These are phyloP conservation scores for Hedychridium roseum DNA, from an alignment of 2,888 invertebrate species.

Conservation along the genomic window DNA sequence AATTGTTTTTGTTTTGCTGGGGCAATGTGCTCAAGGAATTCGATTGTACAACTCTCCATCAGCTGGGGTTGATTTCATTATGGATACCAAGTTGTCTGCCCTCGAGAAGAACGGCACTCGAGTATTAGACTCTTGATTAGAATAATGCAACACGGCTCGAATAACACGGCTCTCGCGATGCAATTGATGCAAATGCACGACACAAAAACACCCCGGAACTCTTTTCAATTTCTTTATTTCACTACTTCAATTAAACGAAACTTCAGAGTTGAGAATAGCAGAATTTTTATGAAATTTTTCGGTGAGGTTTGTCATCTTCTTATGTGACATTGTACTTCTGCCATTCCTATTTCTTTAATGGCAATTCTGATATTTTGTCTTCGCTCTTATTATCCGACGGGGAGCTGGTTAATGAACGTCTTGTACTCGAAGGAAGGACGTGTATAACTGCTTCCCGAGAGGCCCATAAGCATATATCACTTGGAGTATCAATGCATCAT, in stretches of 20 bases:
- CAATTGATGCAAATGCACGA: constrained; percentile 53
- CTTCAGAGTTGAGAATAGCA: no score
- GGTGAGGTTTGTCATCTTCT: not conserved
- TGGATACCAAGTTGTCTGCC: no score
- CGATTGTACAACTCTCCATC: no score
- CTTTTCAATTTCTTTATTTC: no score
- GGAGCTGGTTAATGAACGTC: constrained; percentile 30
- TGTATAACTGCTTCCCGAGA: constrained; percentile 21
- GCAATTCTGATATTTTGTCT: not conserved
- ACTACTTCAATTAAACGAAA: no score
- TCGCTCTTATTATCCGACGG: constrained; percentile 23
- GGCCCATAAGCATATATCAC: constrained; percentile 42
- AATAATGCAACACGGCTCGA: constrained; percentile 54
- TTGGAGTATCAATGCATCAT: constrained; percentile 38
- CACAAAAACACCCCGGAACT: no score
- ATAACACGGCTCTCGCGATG: constrained; percentile 49
- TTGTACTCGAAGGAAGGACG: constrained; percentile 14
- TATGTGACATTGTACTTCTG: not conserved
- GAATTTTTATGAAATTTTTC: no score
- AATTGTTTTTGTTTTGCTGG: no score
- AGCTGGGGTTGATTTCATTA: no score
- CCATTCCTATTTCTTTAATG: no score
- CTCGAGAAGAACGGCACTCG: constrained; percentile 34
- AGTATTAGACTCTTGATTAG: constrained; percentile 52
- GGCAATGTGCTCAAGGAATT: no score